Evolutionary conservation across 2,888 invertebrate genomes (phyloP), one percentile per base, ranked within the genome.

Genomic region (Bombylius major): DNA sequence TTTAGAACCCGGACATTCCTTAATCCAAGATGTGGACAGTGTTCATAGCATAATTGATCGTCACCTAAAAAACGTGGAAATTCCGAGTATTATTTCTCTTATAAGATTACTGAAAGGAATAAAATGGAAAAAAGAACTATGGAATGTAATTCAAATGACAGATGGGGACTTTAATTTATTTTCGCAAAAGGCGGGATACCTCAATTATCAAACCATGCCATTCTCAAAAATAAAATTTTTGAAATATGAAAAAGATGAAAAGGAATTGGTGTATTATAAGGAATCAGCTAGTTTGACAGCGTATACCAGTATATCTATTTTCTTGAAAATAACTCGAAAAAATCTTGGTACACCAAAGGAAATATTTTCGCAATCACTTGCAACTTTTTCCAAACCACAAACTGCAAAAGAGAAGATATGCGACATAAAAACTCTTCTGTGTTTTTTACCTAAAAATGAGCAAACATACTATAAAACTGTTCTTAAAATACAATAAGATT

Each of bases 181-280:
- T 32, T 47, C 47, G 1, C 11, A 12, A 9, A 47, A 11, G 7
- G 4, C 47, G 12, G 47, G 23, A 14, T 11, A 31, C 5, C 31
- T 47, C 5, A 23, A 47, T 47, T 47, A 31, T 32, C 11, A 9
- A 11, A 23, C 14, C 8, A 32, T 47, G 7, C 47, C 47, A 31
- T n/a, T 46, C 5, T 8, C 5, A 14, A 46, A 46, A 46, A 46
- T 46, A n/a, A 46, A 46, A 46, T 7, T 47, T 7, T 23, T 47
- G 14, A 62, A 51, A 56, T 46, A 53, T 8, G 32, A 45, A 31
- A 33, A 77, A 62, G 76, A 75, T 67, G 65, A 76, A 62, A 76
- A 36, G 9, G 4, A 36, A 8, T 4, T 36, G 6, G 36, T 36
- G 36, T 36, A 36, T 36, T 36, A 36, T 36, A 36, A 36, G 9